These are phyloP conservation scores for Chironomus tepperi DNA, from an alignment of 1,140 invertebrate genomes.

Conservation along the genomic window DNA sequence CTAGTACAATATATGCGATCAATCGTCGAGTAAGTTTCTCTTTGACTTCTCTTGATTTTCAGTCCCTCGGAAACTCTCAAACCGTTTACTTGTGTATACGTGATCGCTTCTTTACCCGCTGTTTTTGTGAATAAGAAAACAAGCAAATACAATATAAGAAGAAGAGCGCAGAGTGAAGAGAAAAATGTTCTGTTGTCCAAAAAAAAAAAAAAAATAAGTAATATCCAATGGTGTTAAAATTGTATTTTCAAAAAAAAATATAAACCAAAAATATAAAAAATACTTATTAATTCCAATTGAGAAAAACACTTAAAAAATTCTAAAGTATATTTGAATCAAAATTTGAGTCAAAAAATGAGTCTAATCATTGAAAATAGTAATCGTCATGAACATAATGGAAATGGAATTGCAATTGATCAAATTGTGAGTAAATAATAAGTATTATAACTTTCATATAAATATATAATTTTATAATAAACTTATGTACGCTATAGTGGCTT, in stretches of 20 bases:
- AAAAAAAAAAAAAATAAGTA: neutral
- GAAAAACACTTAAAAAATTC: no score
- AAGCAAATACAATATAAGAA: neutral
- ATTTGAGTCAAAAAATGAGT: neutral
- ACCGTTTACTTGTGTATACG: neutral
- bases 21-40: neutral
- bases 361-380: constrained; percentile 4
- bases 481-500: no score
- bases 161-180: neutral
- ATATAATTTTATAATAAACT: no score
- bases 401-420: constrained; percentile 19
- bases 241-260: neutral
- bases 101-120: neutral
- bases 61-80: neutral
- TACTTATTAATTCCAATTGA: neutral
- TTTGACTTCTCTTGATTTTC: neutral
- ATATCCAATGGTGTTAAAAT: neutral
- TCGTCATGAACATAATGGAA: constrained; percentile 20
- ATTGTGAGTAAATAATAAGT: constrained; percentile 21
- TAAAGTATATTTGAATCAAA: neutral
- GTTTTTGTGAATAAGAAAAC: neutral
- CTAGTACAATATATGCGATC: neutral
- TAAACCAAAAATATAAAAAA: neutral
- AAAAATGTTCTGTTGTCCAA: constrained; percentile 2
- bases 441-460: no score